Conservation (phyloP, 2,797 vertebrate genomes). For the Allobates femoralis region DNA sequence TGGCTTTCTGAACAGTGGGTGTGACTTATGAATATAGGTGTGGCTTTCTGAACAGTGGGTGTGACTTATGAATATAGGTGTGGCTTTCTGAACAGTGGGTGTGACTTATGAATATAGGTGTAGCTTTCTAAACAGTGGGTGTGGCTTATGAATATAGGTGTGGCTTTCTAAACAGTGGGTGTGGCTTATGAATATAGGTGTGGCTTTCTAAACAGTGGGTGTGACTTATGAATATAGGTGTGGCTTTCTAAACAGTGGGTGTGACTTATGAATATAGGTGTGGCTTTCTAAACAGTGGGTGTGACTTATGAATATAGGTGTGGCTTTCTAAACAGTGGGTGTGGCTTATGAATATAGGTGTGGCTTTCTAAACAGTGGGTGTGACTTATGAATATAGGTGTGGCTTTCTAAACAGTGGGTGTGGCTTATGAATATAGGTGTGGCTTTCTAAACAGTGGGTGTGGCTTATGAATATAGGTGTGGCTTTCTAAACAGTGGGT, state of each 20-base stretch:
- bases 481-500: too few relatives aligned
- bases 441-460: background rate
- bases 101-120: background rate
- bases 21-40: too few relatives aligned
- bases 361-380: too few relatives aligned
- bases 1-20: background rate
- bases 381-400: too few relatives aligned
- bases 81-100: too few relatives aligned
- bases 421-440: too few relatives aligned
- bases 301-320: background rate
- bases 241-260: background rate
- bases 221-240: too few relatives aligned
- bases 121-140: background rate
- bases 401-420: background rate
- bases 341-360: background rate
- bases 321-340: background rate
- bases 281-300: too few relatives aligned
- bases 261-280: background rate
- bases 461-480: background rate
- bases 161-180: too few relatives aligned
- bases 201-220: background rate
- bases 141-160: background rate
- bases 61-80: background rate
- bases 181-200: too few relatives aligned
- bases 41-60: background rate